Evolutionary conservation across 1,140 invertebrate genomes (phyloP).

Genomic region (Ctenoplectra terminalis): DNA sequence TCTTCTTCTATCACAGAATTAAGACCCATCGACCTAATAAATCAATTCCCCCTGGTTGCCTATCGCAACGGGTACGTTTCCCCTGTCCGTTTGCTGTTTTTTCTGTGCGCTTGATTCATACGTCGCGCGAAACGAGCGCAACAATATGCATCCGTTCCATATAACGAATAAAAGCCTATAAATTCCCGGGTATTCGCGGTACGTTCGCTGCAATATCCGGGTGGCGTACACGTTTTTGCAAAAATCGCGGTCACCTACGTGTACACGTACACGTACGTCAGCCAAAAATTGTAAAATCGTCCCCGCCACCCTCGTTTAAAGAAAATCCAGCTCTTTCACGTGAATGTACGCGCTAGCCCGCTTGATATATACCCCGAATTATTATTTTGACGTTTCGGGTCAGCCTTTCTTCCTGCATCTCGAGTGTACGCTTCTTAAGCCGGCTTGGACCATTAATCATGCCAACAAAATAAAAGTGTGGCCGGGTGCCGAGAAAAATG

Average conservation of each 20-base stretch:
- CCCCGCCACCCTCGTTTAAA: neutral
- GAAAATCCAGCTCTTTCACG: slow-evolving; percentile 55
- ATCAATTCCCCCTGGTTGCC: neutral
- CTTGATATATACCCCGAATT: slow-evolving; percentile 72
- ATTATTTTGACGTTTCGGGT: slow-evolving; percentile 75
- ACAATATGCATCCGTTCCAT: slow-evolving; percentile 44
- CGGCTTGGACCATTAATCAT: slow-evolving; percentile 72
- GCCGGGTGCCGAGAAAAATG: slow-evolving; percentile 73
- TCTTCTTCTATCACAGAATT: neutral
- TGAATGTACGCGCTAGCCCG: slow-evolving; percentile 37
- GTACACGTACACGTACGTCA: slow-evolving; percentile 16
- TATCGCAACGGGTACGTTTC: neutral
- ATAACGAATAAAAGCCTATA: slow-evolving; percentile 53
- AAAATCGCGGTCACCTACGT: slow-evolving; percentile 1
- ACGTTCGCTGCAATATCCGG: slow-evolving; percentile 3
- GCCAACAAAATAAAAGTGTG: slow-evolving; percentile 70
- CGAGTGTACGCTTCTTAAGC: slow-evolving; percentile 48
- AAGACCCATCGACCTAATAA: neutral
- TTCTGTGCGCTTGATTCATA: slow-evolving; percentile 27
- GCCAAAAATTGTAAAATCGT: slow-evolving; percentile 25
- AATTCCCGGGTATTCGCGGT: slow-evolving; percentile 22
- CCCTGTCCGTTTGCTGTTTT: neutral
- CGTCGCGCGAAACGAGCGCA: slow-evolving; percentile 19
- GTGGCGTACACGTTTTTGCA: neutral
- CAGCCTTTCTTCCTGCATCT: slow-evolving; percentile 61